These are phyloP conservation scores for Spodoptera exigua DNA, from an alignment of 2,888 invertebrate species.

Conservation along the genomic window DNA sequence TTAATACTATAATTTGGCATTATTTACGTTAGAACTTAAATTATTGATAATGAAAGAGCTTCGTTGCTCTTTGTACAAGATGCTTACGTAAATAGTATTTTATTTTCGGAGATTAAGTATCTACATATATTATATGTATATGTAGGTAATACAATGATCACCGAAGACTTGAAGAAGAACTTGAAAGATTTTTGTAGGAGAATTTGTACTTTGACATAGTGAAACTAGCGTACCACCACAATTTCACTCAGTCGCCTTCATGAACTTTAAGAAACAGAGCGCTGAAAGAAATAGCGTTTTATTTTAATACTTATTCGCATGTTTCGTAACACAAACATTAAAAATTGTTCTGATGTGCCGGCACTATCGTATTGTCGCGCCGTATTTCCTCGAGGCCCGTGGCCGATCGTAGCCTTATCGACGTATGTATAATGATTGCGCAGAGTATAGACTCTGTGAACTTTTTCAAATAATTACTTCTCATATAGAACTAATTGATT, in stretches of 20 bases:
- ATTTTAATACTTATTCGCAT: conserved; percentile 5
- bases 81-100: no score
- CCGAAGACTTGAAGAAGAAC: no score
- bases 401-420: conserved; percentile 76
- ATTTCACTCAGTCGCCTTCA: conserved; percentile 10
- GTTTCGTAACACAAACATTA: conserved; percentile 50
- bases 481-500: conserved; percentile 13
- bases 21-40: no score
- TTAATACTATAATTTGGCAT: no score
- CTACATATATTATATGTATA: no score
- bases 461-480: conserved; percentile 58
- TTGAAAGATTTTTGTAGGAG: no score
- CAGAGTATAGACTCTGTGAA: conserved; percentile 50
- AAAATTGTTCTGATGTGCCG: conserved; percentile 58
- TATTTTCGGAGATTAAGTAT: no score
- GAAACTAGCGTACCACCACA: background rate
- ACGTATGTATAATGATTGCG: conserved; percentile 71
- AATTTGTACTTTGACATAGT: no score
- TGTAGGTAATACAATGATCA: no score
- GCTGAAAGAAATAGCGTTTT: background rate
- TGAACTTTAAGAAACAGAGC: conserved; percentile 29
- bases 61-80: no score
- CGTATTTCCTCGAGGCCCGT: conserved; percentile 78
- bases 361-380: conserved; percentile 63
- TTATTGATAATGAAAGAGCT: no score